Conservation (phyloP, 2,797 vertebrate species). For the Mareca strepera region DNA sequence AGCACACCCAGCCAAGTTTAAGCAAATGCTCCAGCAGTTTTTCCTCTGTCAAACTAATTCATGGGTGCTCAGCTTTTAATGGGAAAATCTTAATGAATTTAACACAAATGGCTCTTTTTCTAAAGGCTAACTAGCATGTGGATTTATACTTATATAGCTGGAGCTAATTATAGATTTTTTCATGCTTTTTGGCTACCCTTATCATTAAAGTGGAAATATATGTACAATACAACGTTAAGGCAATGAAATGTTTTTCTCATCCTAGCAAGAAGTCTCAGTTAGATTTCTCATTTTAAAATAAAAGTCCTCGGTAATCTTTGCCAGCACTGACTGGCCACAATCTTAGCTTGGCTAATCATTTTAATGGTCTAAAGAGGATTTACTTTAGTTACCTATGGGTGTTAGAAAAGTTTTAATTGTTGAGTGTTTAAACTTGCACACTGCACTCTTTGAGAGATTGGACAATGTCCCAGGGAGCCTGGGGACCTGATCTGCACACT, state of each 20-base stretch:
- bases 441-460: not conserved
- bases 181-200: constrained; percentile 9
- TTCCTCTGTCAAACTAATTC: constrained; percentile 22
- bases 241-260: constrained; percentile 28
- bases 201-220: not conserved
- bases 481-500: no score
- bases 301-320: not conserved
- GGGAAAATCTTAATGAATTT: constrained; percentile 35
- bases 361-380: not conserved
- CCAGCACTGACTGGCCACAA: not conserved
- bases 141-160: constrained; percentile 7
- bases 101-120: constrained; percentile 30
- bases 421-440: not conserved
- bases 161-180: constrained; percentile 21
- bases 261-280: not conserved
- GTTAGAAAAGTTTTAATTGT: not conserved
- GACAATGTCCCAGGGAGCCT: not conserved
- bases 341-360: not conserved
- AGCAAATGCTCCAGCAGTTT: not conserved
- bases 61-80: not conserved
- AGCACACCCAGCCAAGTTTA: not conserved
- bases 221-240: not conserved
- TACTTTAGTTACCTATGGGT: not conserved
- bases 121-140: constrained; percentile 5
- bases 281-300: not conserved